A percentile compares a stretch with the other conserved stretches of the same genome.
Evolutionary conservation across 2,113 vertebrate genomes (phyloP).

Genomic region (Sinosuthora webbiana): DNA sequence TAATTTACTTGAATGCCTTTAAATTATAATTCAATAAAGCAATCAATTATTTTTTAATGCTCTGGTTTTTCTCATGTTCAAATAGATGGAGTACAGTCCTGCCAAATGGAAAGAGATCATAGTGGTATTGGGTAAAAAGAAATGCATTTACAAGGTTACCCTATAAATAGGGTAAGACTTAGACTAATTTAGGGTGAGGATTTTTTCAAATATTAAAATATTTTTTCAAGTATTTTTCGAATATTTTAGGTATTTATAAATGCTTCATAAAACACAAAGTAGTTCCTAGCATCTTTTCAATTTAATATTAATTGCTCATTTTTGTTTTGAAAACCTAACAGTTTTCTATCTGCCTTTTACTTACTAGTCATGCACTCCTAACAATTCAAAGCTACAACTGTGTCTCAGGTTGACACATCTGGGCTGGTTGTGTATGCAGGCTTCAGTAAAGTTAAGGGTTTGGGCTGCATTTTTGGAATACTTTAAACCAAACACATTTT

Average conservation of each 20-base stretch:
- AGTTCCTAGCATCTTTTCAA: background rate
- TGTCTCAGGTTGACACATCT: background rate
- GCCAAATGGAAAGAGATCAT: background rate
- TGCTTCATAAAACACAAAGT: background rate
- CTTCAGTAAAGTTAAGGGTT: background rate
- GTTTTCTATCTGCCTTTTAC: background rate
- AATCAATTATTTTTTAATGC: background rate
- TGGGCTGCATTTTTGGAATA: background rate
- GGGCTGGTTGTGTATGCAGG: background rate
- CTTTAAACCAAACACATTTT: background rate
- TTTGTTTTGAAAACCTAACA: background rate
- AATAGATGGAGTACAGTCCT: background rate
- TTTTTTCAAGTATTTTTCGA: background rate
- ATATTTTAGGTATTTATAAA: background rate
- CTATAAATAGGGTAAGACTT: background rate
- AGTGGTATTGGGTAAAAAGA: background rate
- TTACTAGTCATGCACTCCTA: background rate
- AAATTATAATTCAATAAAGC: background rate
- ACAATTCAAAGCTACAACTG: background rate
- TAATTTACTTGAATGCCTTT: background rate
- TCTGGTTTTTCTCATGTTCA: background rate
- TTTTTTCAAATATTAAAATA: background rate
- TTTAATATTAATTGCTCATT: background rate
- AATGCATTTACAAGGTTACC: background rate
- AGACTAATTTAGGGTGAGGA: fast-evolving